phyloP scores from a whole-genome alignment of 2,888 invertebrate species.

The Archips xylosteana region DNA sequence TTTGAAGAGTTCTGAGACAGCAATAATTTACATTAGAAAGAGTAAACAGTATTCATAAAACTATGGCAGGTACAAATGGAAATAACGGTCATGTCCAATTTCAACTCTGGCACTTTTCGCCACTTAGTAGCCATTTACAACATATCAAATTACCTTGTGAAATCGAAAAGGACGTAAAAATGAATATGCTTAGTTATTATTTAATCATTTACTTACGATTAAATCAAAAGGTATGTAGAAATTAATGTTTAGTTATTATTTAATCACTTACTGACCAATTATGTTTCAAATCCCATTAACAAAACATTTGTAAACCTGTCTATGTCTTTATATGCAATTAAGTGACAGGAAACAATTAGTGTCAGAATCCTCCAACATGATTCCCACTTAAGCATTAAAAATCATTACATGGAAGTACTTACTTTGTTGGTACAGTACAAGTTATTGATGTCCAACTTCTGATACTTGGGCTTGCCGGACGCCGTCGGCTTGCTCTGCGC shows the following conservation, averaged over 20 bases:
- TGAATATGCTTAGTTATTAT: neutral
- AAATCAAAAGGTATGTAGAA: neutral
- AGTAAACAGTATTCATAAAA: too few relatives aligned
- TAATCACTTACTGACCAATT: neutral
- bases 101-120: too few relatives aligned
- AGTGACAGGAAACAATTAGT: neutral
- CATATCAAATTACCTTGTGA: too few relatives aligned
- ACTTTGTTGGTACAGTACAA: conserved; percentile 95
- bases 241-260: neutral
- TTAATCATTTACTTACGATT: neutral
- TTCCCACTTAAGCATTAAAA: neutral
- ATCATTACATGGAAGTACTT: conserved; percentile 66
- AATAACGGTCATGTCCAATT: too few relatives aligned
- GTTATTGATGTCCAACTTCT: conserved; percentile 99
- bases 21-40: too few relatives aligned
- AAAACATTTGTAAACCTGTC: neutral
- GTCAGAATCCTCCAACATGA: neutral
- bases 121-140: too few relatives aligned
- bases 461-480: conserved; percentile 96
- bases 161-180: neutral
- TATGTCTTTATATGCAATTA: neutral
- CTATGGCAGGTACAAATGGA: too few relatives aligned
- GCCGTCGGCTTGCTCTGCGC: conserved; percentile 85
- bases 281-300: neutral
- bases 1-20: too few relatives aligned